Percentiles rank a stretch among this genome's conserved stretches.
These are phyloP conservation scores for Latrodectus geometricus DNA, from an alignment of 1,140 invertebrate genomes.

Conservation along the genomic window DNA sequence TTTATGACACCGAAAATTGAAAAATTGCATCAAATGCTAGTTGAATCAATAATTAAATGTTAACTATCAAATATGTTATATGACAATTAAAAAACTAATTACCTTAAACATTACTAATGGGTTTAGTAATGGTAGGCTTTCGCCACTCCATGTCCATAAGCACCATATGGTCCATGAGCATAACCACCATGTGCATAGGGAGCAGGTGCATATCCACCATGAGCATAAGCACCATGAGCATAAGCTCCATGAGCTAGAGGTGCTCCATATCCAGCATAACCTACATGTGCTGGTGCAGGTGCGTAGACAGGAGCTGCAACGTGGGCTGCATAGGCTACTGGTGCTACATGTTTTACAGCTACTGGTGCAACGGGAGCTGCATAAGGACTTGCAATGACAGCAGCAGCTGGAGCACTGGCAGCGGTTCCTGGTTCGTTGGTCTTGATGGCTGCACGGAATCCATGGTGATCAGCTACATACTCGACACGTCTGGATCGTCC, in stretches of 20 bases:
- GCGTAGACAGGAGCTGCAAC: neutral
- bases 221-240: neutral
- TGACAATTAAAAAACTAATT: no score
- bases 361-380: conserved; percentile 13
- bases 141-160: neutral
- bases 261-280: neutral
- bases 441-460: conserved; percentile 38
- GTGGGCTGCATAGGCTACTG: neutral
- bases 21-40: no score
- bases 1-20: no score
- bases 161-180: neutral
- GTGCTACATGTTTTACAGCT: conserved; percentile 28
- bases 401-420: conserved; percentile 28
- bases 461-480: conserved; percentile 59
- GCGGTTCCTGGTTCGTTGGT: conserved; percentile 47
- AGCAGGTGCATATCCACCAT: neutral
- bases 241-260: neutral
- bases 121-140: no score
- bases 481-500: conserved; percentile 53
- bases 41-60: no score
- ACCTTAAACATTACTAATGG: no score
- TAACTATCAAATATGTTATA: no score
- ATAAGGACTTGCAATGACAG: conserved; percentile 14
- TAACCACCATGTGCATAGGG: neutral
- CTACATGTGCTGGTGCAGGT: neutral